These are phyloP conservation scores for Tachysurus fulvidraco DNA, from an alignment of 2,113 vertebrate genomes.

Conservation along the genomic window DNA sequence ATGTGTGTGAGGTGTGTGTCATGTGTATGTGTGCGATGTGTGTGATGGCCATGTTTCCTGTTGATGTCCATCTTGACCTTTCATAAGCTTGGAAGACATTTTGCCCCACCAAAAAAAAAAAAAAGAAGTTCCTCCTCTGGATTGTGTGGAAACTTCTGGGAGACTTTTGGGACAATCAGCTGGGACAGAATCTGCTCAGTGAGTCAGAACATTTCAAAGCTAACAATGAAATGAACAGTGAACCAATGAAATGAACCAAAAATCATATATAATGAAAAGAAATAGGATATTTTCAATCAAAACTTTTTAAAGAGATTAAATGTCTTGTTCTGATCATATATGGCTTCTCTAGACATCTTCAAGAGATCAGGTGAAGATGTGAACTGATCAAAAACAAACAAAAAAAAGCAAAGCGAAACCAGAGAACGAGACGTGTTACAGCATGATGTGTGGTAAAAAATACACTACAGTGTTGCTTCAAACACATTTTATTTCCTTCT, in stretches of 20 bases:
- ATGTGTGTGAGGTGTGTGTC: too few species aligned
- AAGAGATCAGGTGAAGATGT: not conserved
- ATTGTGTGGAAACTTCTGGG: too few species aligned
- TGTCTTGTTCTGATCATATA: not conserved
- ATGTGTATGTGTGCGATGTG: too few species aligned
- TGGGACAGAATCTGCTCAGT: not conserved
- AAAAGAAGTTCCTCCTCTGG: too few species aligned
- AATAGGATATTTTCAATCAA: not conserved
- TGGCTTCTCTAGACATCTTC: not conserved
- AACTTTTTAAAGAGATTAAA: not conserved
- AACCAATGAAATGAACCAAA: too few species aligned
- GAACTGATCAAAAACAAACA: not conserved
- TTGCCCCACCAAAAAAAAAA: too few species aligned
- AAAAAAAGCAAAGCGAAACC: not conserved
- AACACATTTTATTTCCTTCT: not conserved
- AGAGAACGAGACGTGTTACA: not conserved
- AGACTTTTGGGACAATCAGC: not conserved
- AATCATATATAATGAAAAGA: not conserved
- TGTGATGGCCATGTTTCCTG: too few species aligned
- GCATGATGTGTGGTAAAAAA: not conserved
- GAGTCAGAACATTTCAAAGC: not conserved
- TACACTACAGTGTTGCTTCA: not conserved
- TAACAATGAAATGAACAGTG: not conserved
- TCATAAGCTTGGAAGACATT: too few species aligned
- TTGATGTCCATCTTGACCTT: too few species aligned